A percentile compares a stretch with the other conserved stretches of the same genome.
phyloP scores from a whole-genome alignment of 1,140 invertebrate genomes.

The Panagrolaimus sp. region DNA sequence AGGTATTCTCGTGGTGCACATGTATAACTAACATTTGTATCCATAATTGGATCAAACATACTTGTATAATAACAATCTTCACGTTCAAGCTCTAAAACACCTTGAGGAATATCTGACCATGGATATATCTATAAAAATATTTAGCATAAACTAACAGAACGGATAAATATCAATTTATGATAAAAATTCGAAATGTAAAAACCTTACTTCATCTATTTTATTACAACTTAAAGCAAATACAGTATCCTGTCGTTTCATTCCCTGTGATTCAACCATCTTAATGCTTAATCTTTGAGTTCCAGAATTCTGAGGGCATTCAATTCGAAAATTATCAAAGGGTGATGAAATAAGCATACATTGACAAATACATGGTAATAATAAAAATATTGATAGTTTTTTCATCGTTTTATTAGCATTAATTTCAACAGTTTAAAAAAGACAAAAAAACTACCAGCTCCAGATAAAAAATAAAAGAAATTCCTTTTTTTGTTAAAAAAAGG shows the following conservation, averaged over 20 bases:
- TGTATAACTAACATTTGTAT: slow-evolving; percentile 36
- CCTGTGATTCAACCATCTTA: slow-evolving; percentile 58
- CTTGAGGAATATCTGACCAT: slow-evolving; percentile 52
- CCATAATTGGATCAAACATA: slow-evolving; percentile 52
- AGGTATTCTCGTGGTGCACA: slow-evolving; percentile 50
- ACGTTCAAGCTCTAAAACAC: slow-evolving; percentile 46
- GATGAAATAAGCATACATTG: slow-evolving; percentile 46
- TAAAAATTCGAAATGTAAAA: not conserved
- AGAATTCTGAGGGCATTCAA: slow-evolving; percentile 52
- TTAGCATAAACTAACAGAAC: slow-evolving; percentile 4
- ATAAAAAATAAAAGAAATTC: no score
- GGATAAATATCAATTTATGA: slow-evolving; percentile 13
- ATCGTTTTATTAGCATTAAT: not conserved
- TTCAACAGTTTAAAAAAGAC: not conserved
- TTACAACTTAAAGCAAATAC: slow-evolving; percentile 54
- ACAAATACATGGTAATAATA: slow-evolving; percentile 14
- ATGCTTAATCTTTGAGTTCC: slow-evolving; percentile 37
- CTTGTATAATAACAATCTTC: slow-evolving; percentile 53
- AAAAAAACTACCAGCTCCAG: not conserved
- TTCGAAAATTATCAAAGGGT: slow-evolving; percentile 56
- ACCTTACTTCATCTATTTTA: slow-evolving; percentile 41
- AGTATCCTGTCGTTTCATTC: slow-evolving; percentile 50
- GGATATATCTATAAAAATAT: slow-evolving; percentile 47
- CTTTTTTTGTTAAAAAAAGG: no score
- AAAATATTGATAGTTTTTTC: not conserved